phyloP scores from a whole-genome alignment of 2,888 invertebrate genomes.

The Orthonychiurus folsomi region DNA sequence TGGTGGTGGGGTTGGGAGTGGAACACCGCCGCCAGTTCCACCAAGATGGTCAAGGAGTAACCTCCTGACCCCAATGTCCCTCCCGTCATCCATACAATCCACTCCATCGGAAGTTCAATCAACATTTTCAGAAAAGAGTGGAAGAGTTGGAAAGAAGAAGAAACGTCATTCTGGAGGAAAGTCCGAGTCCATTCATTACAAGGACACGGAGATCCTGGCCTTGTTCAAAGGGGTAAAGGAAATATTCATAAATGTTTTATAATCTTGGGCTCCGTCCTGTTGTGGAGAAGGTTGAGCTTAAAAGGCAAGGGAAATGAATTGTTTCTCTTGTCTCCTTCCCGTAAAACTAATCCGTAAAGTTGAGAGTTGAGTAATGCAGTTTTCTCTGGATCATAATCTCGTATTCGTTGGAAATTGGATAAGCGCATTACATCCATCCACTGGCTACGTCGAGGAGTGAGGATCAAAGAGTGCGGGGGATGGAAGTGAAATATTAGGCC shows the following conservation, averaged over 20 bases:
- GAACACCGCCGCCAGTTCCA: slow-evolving; percentile 35
- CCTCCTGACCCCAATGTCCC: slow-evolving; percentile 35
- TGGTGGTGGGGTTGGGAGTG: slow-evolving; percentile 14
- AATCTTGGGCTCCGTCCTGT: no score
- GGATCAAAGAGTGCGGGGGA: not conserved
- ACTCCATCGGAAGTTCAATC: slow-evolving; percentile 40
- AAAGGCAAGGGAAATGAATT: no score
- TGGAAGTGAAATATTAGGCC: not conserved
- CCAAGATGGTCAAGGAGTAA: slow-evolving; percentile 39
- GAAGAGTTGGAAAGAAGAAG: slow-evolving; percentile 35
- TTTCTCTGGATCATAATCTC: no score
- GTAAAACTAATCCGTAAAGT: no score
- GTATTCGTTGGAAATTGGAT: not conserved
- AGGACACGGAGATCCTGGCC: slow-evolving; percentile 39
- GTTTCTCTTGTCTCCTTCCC: no score
- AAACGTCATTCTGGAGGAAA: slow-evolving; percentile 34
- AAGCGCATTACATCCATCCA: not conserved
- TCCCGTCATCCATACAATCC: slow-evolving; percentile 38
- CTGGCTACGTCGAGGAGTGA: not conserved
- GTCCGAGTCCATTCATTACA: slow-evolving; percentile 39
- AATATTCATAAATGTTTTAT: no score
- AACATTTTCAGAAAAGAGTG: slow-evolving; percentile 37
- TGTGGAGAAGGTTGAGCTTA: no score
- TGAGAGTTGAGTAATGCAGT: no score
- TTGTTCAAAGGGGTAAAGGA: slow-evolving; percentile 40